Base-by-base conservation (phyloP, 2,113 vertebrate genomes). In the Petrocephalus zakoni region DNA sequence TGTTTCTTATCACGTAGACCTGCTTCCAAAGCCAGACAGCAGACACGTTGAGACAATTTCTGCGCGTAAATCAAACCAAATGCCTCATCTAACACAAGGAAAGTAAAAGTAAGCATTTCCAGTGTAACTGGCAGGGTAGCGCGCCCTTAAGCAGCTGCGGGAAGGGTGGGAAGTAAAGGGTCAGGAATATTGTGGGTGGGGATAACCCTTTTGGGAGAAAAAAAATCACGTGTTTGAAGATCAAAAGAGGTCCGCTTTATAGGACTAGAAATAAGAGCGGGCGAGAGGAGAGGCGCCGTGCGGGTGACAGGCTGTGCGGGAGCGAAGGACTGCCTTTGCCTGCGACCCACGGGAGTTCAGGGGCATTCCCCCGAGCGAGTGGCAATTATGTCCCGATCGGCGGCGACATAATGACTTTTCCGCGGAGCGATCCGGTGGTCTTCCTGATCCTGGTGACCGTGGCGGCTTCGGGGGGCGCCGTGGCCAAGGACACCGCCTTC, bases 401-500 rank as follows among this genome's bases (percentile, higher is more conserved):
- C 95, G 95, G 95, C 94, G 93, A 96, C 22, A 83, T 47, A 95
- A 96, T 96, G 93, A 92, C 93, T 92, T 93, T 90, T 92, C 93
- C 93, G 88, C 88, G 93, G 93, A 94, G 93, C 93, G 96, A 94
- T 92, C 92, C 95, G 93, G 94, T 95, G 95, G 93, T 96, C 91
- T 93, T 95, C 95, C 89, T 94, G 93, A 89, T 95, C 94, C 84
- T 95, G 92, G 92, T 94, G 95, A 92, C 94, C 93, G 93, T 94
- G 92, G 91, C 94, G 88, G 94, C 94, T 89, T 94, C 96, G 89
- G 95, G 95, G 86, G 91, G 94, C 90, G 96, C 94, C 87, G 91
- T 93, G 89, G 96, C 96, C 93, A 97, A 97, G 96, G 97, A 98
- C 95, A 97, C 97, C 90, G 97, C 97, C 89, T 99, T 98, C 92